Conservation (phyloP, 2,888 invertebrate genomes). For the Hyalella azteca region DNA sequence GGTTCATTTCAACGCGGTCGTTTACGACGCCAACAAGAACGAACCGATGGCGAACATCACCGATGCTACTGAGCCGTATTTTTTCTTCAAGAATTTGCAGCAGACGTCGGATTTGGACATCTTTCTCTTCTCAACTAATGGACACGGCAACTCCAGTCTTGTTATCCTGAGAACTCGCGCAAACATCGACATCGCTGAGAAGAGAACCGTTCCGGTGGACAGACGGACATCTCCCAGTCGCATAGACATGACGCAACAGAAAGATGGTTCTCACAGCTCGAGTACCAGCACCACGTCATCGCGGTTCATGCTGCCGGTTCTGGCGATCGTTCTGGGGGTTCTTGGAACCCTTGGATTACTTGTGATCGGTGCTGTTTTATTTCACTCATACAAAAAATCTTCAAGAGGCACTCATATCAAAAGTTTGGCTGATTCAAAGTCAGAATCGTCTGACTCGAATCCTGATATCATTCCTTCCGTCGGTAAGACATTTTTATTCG, state of each 20-base stretch:
- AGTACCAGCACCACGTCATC: slow-evolving; percentile 41
- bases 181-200: slow-evolving; percentile 52
- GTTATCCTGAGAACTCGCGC: slow-evolving; percentile 41
- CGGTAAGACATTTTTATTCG: slow-evolving; percentile 41
- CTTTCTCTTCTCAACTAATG: slow-evolving; percentile 44
- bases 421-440: slow-evolving; percentile 40
- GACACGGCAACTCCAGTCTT: slow-evolving; percentile 47
- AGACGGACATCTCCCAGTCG: slow-evolving; percentile 40
- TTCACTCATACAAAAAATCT: slow-evolving; percentile 44
- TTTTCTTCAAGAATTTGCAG: slow-evolving; percentile 49
- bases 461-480: slow-evolving; percentile 87
- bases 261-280: not conserved
- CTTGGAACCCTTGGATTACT: slow-evolving; percentile 60
- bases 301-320: slow-evolving; percentile 59
- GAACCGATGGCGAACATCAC: slow-evolving; percentile 47
- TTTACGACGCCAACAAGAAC: slow-evolving; percentile 42
- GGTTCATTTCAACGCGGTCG: slow-evolving; percentile 49
- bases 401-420: slow-evolving; percentile 40
- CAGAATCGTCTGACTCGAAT: slow-evolving; percentile 78
- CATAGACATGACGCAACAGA: not conserved
- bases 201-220: slow-evolving; percentile 51
- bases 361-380: slow-evolving; percentile 59
- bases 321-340: slow-evolving; percentile 61
- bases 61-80: slow-evolving; percentile 43
- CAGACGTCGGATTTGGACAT: slow-evolving; percentile 49